These are phyloP conservation scores for Trinectes maculatus DNA, from an alignment of 2,113 vertebrate species.

Conservation along the genomic window DNA sequence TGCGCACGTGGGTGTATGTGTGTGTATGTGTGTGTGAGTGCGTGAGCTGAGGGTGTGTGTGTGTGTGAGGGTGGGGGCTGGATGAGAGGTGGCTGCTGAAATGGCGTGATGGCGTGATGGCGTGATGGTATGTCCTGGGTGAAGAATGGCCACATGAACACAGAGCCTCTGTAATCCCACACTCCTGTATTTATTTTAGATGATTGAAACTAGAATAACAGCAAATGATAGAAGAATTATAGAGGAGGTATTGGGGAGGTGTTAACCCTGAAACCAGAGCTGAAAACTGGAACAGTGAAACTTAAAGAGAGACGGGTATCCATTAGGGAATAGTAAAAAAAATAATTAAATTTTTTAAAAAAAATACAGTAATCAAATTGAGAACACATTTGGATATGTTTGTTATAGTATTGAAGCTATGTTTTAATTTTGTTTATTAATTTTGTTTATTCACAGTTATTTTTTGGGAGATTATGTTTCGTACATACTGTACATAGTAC, in stretches of 20 bases:
- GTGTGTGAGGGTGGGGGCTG: conserved; percentile 35
- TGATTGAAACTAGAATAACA: not conserved
- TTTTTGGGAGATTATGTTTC: too few relatives aligned
- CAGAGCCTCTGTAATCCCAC: conserved; percentile 72
- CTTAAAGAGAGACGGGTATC: not conserved
- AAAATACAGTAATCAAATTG: too few relatives aligned
- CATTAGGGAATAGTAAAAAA: not conserved
- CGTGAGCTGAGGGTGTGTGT: conserved; percentile 16
- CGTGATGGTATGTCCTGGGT: conserved; percentile 63
- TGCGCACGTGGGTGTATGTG: conserved; percentile 50
- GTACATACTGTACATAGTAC: too few relatives aligned
- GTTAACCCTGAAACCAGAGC: not conserved
- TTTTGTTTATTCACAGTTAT: too few relatives aligned
- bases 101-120: conserved; percentile 59
- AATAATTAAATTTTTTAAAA: not conserved
- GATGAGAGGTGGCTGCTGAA: conserved; percentile 62
- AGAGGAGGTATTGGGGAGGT: too few relatives aligned
- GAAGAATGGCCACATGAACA: conserved; percentile 69
- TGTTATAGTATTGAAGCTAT: too few relatives aligned
- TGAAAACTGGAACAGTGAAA: not conserved
- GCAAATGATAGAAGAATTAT: too few relatives aligned
- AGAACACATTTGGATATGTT: too few relatives aligned
- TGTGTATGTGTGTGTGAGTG: conserved; percentile 39
- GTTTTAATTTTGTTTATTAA: not conserved
- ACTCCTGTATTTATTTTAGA: conserved; percentile 1